Base-by-base conservation (phyloP, 2,888 invertebrate genomes). In the Platerodrilus igneus region DNA sequence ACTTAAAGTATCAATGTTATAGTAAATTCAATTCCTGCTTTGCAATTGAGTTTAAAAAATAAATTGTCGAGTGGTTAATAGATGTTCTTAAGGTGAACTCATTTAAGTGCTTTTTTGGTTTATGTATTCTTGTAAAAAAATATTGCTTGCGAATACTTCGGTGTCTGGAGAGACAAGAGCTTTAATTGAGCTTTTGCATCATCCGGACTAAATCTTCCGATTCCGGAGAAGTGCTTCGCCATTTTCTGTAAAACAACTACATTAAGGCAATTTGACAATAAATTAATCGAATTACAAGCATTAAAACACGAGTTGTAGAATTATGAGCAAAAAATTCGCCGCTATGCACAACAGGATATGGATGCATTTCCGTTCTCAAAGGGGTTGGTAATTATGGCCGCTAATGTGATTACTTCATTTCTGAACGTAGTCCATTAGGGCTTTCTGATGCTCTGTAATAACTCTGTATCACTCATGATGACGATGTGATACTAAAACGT, bases 311-410 rank as follows among this genome's bases (percentile, higher is more conserved):
- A 53, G 63, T 61, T 61, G 62, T 48, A 37, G 43, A 47, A 56
- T 54, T 54, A 50, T 37, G 50, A 49, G 47, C 48, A 49, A 53
- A 54, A 48, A 51, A 48, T 48, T 45, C 42, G 46, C 37, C 41
- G 39, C 44, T 44, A 46, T 45, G 45, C 45, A 63, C 65, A 67
- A 66, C 78, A 77, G 79, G 78, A 78, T 78, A 79, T 78, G 76
- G 78, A 75, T 77, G 76, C 76, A 78, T 78, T 79, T 79, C 78
- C 78, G 76, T 74, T 69, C 69, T 73, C 72, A 71, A 74, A 72
- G 70, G 73, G 71, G 70, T 70, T 68, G 69, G 73, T 73, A 75
- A 78, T 79, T 77, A 77, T 66, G 76, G 74, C 72, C 71, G 72
- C 66, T 78, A 78, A 78, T 77, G 71, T 72, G 73, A 77, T 78